These are phyloP conservation scores for Drosophila anceps DNA, from an alignment of 2,888 invertebrate species.

Conservation along the genomic window DNA sequence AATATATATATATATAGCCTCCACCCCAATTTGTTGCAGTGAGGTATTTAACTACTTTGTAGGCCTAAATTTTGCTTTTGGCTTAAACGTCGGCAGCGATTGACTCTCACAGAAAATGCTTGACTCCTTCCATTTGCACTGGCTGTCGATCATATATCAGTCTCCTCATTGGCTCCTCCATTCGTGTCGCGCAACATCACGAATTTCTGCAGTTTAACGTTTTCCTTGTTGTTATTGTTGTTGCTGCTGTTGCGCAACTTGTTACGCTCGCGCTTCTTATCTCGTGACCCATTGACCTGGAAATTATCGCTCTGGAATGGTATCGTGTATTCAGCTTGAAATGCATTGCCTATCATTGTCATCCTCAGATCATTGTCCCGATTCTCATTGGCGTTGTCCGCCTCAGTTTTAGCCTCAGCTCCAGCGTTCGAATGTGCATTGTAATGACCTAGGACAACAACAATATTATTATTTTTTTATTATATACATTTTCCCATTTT, in stretches of 20 bases:
- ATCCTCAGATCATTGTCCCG: slow-evolving; percentile 30
- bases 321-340: slow-evolving; percentile 64
- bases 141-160: slow-evolving; percentile 79
- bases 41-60: slow-evolving; percentile 68
- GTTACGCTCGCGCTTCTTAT: slow-evolving; percentile 59
- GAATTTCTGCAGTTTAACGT: slow-evolving; percentile 77
- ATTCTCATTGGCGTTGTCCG: slow-evolving; percentile 22
- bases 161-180: slow-evolving; percentile 82
- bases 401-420: slow-evolving; percentile 6
- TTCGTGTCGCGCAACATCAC: slow-evolving; percentile 69
- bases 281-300: slow-evolving; percentile 60
- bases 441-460: slow-evolving; percentile 54
- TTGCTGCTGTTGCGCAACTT: slow-evolving; percentile 38
- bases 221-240: slow-evolving; percentile 62
- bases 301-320: slow-evolving; percentile 81
- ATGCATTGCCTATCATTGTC: slow-evolving; percentile 52
- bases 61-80: slow-evolving; percentile 70
- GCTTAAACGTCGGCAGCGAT: slow-evolving; percentile 52
- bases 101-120: slow-evolving; percentile 55
- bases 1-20: slow-evolving; percentile 51
- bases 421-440: slow-evolving; percentile 35
- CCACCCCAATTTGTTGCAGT: slow-evolving; percentile 65
- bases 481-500: not conserved
- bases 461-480: not conserved
- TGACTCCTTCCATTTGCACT: slow-evolving; percentile 32